Base-by-base conservation (phyloP, 2,888 invertebrate genomes). In the Tuberolachnus salignus region DNA sequence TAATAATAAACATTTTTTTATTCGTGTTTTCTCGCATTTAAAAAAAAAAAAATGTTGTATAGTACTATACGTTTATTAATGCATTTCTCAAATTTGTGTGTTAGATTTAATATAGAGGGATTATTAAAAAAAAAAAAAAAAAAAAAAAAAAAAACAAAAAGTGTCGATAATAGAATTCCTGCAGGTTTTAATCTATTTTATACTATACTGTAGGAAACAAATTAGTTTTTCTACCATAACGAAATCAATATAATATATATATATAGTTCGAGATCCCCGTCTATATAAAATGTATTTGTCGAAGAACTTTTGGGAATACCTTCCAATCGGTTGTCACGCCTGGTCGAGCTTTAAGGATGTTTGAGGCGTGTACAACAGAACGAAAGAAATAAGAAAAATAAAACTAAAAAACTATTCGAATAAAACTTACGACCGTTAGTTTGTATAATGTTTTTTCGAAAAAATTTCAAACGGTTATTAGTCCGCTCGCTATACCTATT, bases 221-320 rank as follows among this genome's bases (percentile, higher is more conserved):
- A 49, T 44, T 44, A 11, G 13, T 19, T 69, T 67, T 67, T 53
- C 51, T 13, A 11, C 19, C 1, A 6, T 16, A 51, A 21, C 4
- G 21, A 34, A 34, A 34, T 34, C 34, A 6, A 34, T 34, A 34
- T 34, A 34, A 34, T 34, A 61, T 53, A 74, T 74, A 63, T 44
- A 74, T 74, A 74, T 8, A 3, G 8, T 23, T 42, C 19, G 73
- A 74, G 42, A 23, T 16, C 34, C 11, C 26, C 11, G 19, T 74
- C 21, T 64, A 53, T 64, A 53, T 44, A 63, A 73, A 51, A 53
- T 44, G 53, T 74, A 53, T 64, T 64, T 74, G n/a, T 64, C 73
- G 44, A 64, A 64, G 53, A 64, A 74, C 73, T 64, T 64, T 74
- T 44, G 42, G 73, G 21, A 63, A 74, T 64, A 74, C 73, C 42